A percentile compares a stretch with the other conserved stretches of the same genome.
Conservation (phyloP, 2,797 vertebrate genomes). For the Chrysocyon brachyurus region DNA sequence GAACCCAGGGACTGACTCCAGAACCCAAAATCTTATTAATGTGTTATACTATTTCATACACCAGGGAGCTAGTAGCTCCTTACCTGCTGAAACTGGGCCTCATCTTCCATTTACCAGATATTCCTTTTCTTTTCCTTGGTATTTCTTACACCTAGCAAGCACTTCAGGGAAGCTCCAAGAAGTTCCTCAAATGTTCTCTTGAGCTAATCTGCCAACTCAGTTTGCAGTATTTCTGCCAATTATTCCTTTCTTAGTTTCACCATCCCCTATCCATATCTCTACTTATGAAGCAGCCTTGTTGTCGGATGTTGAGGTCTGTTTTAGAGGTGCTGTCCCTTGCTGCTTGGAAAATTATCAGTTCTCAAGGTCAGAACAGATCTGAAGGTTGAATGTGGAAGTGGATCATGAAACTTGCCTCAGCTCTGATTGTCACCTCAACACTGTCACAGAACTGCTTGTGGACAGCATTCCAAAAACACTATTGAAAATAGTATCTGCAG, state of each 20-base stretch:
- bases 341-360: not conserved
- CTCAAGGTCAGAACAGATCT: not conserved
- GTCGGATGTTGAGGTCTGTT: not conserved
- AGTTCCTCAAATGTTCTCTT: not conserved
- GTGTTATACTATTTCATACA: not conserved
- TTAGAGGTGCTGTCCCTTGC: not conserved
- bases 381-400: not conserved
- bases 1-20: not conserved
- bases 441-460: not conserved
- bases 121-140: not conserved
- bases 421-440: not conserved
- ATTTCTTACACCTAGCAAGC: not conserved
- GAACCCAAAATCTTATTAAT: not conserved
- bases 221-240: not conserved
- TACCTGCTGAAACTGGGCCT: not conserved
- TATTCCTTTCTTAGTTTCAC: not conserved
- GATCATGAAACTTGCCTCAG: not conserved
- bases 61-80: not conserved
- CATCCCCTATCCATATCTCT: not conserved
- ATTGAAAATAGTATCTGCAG: constrained; percentile 8
- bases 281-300: not conserved
- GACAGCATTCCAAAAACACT: not conserved
- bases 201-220: not conserved
- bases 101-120: not conserved
- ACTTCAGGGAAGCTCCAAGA: not conserved